Percentiles rank a stretch among this genome's conserved stretches.
phyloP scores from a whole-genome alignment of 64 coral and sea anemone species.

The Pocillopora verrucosa region DNA sequence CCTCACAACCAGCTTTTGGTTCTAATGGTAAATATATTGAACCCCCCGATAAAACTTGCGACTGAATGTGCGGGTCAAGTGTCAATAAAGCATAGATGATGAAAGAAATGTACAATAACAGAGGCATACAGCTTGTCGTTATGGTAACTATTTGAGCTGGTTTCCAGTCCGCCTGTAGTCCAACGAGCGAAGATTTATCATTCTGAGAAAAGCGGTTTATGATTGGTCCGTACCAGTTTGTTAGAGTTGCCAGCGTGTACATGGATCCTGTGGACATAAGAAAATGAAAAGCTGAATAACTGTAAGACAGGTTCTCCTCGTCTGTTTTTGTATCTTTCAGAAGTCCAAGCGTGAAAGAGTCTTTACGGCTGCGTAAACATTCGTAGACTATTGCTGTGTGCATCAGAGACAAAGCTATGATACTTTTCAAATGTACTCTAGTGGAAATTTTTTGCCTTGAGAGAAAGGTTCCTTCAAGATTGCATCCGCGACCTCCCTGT shows the following conservation, averaged over 20 bases:
- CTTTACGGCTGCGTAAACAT: conserved; percentile 16
- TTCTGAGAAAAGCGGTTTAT: background rate
- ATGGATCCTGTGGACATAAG: conserved; percentile 41
- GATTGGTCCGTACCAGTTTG: conserved; percentile 64
- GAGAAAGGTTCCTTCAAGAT: conserved; percentile 34
- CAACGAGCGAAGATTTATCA: background rate
- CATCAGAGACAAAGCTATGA: background rate
- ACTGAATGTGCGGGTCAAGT: background rate
- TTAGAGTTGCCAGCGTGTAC: conserved; percentile 50
- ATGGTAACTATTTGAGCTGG: conserved; percentile 49
- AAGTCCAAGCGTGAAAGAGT: conserved; percentile 22
- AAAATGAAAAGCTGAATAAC: conserved; percentile 52
- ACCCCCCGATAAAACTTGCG: background rate
- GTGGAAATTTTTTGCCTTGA: conserved; percentile 17
- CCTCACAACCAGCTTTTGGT: background rate
- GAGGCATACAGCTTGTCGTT: conserved; percentile 19
- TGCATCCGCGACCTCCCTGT: conserved; percentile 52
- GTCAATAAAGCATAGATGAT: conserved; percentile 46
- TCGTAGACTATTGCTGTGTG: conserved; percentile 33
- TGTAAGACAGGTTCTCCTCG: conserved; percentile 10
- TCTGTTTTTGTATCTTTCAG: background rate
- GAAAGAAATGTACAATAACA: conserved; percentile 49
- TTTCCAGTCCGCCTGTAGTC: conserved; percentile 36
- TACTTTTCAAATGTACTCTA: conserved; percentile 28
- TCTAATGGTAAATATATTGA: background rate